A percentile compares a stretch with the other conserved stretches of the same genome.
Evolutionary conservation across 2,888 invertebrate genomes (phyloP).

Genomic region (Apotomis capreana): DNA sequence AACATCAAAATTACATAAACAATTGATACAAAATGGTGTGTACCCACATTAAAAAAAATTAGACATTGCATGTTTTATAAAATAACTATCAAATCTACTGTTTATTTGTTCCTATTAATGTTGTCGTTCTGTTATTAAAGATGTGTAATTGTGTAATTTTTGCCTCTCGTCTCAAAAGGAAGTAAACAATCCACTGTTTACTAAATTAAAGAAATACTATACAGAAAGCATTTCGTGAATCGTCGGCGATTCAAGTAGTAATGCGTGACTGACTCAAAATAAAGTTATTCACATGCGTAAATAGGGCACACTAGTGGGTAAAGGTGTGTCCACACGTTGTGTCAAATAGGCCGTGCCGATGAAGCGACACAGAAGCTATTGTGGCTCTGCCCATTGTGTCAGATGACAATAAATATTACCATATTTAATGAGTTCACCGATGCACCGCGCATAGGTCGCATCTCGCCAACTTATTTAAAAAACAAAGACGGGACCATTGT

Average conservation of each 20-base stretch:
- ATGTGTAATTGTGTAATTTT: no score
- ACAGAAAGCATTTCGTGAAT: neutral
- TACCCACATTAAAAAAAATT: no score
- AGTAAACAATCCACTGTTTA: neutral
- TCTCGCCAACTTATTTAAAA: conserved; percentile 48
- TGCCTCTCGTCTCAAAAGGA: no score
- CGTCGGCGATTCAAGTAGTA: conserved; percentile 36
- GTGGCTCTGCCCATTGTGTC: conserved; percentile 65
- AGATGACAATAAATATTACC: conserved; percentile 59
- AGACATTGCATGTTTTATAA: no score
- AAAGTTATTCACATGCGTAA: conserved; percentile 59
- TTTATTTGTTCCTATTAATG: no score
- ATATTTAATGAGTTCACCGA: conserved; percentile 49
- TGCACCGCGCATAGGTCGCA: conserved; percentile 42
- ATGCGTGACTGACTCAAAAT: conserved; percentile 60
- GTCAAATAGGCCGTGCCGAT: conserved; percentile 64
- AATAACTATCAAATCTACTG: no score
- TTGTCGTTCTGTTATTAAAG: no score
- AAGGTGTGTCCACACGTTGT: conserved; percentile 63
- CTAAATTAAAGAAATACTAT: neutral
- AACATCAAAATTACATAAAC: no score
- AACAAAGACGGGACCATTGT: conserved; percentile 56
- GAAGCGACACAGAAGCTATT: conserved; percentile 65
- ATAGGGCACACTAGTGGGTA: conserved; percentile 63
- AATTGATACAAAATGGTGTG: no score